Evolutionary conservation across 1,140 invertebrate species (phyloP), one percentile per base, ranked within the genome.

Genomic region (Drosophila bocki): DNA sequence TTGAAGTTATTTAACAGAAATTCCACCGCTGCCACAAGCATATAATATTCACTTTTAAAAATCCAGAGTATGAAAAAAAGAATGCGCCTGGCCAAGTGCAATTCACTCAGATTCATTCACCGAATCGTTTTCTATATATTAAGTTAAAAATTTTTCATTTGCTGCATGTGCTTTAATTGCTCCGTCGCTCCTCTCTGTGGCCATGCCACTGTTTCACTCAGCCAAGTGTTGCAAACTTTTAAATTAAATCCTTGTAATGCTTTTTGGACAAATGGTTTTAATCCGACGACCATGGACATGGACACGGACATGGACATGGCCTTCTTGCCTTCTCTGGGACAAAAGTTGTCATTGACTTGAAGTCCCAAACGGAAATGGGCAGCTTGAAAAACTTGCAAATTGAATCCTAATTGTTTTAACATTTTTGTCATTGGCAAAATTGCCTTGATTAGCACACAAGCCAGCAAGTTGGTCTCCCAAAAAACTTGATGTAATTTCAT

Each of bases 121-220:
- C 26, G 62, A 79, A 74, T 74, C 59, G 59, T 64, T 80, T 74
- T 78, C 68, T 75, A 69, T 68, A 88, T 87, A 88, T 87, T 87
- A 71, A 84, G 85, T 90, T 87, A 81, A 80, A 69, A 61, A 84
- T 84, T 62, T 84, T 84, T 78, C 63, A 90, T 87, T 87, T 81
- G 65, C 80, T 77, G 61, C 76, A 80, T 83, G 67, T 80, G 79
- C 83, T 64, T 81, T 70, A 68, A 79, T 48, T 67, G 76, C 62
- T 32, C 15, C 53, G 13, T 13, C 29, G 33, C 26, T 19, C 15
- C 12, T 15, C 11, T 12, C 9, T 15, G 11, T n/a, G 41, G 22
- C 12, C 19, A 17, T 17, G 19, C 29, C 41, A 11, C 17, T 61
- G 41, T 35, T 44, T 42, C 54, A 68, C 44, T 39, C 63, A 76